Base-by-base conservation (phyloP, 1,140 invertebrate genomes). In the Hyposmocoma kahamanoa region DNA sequence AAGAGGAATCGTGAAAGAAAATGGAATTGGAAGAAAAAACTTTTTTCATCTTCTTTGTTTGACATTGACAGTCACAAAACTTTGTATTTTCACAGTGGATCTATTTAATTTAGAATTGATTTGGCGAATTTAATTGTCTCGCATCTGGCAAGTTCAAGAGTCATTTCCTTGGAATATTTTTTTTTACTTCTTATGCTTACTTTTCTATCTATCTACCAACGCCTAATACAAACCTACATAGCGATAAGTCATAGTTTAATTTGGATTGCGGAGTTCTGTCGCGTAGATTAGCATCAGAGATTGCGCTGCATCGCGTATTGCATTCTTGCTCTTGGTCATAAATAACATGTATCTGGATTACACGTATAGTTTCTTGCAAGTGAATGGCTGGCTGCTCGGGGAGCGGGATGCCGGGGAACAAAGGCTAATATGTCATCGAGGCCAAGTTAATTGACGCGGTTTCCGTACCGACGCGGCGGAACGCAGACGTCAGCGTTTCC, bases 21-120 rank as follows among this genome's bases (percentile, higher is more conserved):
- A 83, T 78, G 79, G 77, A 82, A 82, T 81, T 78, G 72, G 67
- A 67, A 71, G 74, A 76, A 74, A 77, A 81, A 84, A 84, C 79
- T 83, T 85, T 85, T 85, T 85, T 85, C 82, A 85, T 85, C 82
- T 85, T 80, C 82, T 85, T 85, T 85, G 72, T 85, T 85, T 83
- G 82, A 85, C 82, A 85, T 85, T 83, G 79, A 80, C 79, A 80
- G 79, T 75, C 70, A 77, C 67, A 72, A 81, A 82, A 76, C 69
- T 83, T 85, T 81, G 66, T 81, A 72, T 83, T 83, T 78, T 78
- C 68, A 62, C 73, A 70, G 68, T 72, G 68, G 73, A 75, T 83
- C 75, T 83, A 85, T 80, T 85, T 82, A 80, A 85, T 85, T 83
- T 83, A 72, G 68, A 72, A 66, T 74, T 75, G 71, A 74, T 73